Evolutionary conservation across 1,140 invertebrate species (phyloP).

Genomic region (Leucophenga varia): DNA sequence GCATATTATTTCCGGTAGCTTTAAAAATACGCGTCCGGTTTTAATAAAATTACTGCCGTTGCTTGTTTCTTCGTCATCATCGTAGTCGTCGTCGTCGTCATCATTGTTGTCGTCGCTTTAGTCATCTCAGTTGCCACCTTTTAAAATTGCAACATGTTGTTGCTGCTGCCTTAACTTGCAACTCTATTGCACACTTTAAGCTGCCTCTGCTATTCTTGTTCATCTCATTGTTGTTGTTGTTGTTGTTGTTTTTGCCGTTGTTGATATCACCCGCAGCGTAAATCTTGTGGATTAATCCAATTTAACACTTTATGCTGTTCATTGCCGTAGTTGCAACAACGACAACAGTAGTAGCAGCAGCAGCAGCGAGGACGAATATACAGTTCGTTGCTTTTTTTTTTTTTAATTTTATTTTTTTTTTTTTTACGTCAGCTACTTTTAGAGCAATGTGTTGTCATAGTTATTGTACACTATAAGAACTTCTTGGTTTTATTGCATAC

Average conservation of each 20-base stretch:
- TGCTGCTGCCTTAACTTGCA: conserved; percentile 29
- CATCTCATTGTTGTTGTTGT: conserved; percentile 12
- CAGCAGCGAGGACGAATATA: too few relatives aligned
- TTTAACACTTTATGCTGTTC: conserved; percentile 56
- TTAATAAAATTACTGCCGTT: conserved; percentile 45
- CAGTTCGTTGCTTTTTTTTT: too few relatives aligned
- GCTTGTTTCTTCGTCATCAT: too few relatives aligned
- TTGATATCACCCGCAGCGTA: conserved; percentile 55
- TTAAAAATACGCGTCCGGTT: conserved; percentile 46
- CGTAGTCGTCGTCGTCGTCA: too few relatives aligned
- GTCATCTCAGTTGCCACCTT: conserved; percentile 14
- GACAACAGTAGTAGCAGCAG: too few relatives aligned
- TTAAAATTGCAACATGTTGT: conserved; percentile 29
- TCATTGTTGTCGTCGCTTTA: conserved; percentile 30
- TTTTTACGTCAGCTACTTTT: too few relatives aligned
- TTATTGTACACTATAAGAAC: too few relatives aligned
- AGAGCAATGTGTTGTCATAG: too few relatives aligned
- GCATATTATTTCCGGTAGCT: conserved; percentile 36
- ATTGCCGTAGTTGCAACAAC: too few relatives aligned
- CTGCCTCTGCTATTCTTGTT: conserved; percentile 4
- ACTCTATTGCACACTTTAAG: conserved; percentile 4
- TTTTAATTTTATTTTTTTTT: too few relatives aligned
- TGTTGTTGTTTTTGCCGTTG: conserved; percentile 32
- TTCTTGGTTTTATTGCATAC: too few relatives aligned
- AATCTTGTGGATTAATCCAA: conserved; percentile 56